These are phyloP conservation scores for Crossaster papposus DNA, from an alignment of 53 echinoderm and acorn worm genomes.

Conservation along the genomic window DNA sequence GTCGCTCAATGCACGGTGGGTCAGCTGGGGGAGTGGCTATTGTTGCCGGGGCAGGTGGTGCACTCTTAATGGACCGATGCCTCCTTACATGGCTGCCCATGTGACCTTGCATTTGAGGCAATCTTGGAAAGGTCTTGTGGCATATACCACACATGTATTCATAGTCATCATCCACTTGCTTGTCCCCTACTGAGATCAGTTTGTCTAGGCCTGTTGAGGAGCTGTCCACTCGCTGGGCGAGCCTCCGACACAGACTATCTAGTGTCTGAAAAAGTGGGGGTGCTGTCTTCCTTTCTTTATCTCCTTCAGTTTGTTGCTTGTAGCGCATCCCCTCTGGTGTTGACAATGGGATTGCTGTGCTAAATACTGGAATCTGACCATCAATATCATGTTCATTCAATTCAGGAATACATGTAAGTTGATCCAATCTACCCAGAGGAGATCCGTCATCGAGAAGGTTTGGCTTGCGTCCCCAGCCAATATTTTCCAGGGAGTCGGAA, in stretches of 20 bases:
- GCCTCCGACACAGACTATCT: conserved; percentile 4
- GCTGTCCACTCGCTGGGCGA: not conserved
- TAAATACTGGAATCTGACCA: not conserved
- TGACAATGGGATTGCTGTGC: not conserved
- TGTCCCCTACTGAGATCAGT: not conserved
- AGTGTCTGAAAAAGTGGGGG: conserved; percentile 26
- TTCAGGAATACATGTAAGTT: not conserved
- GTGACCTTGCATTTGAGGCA: conserved; percentile 54
- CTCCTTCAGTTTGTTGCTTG: not conserved
- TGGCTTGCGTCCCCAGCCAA: conserved; percentile 32
- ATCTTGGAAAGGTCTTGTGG: conserved; percentile 47
- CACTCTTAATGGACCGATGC: not conserved
- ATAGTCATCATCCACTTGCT: conserved; percentile 3
- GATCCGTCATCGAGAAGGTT: not conserved
- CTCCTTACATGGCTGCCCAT: conserved; percentile 45
- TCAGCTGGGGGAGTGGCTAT: not conserved
- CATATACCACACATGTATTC: conserved; percentile 44
- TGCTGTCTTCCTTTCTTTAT: not conserved
- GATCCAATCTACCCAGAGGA: not conserved
- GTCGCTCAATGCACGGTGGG: not conserved
- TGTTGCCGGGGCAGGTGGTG: not conserved
- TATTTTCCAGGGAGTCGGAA: not conserved
- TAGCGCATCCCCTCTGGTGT: not conserved
- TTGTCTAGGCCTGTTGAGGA: conserved; percentile 11
- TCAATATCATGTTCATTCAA: not conserved